Conservation (phyloP, 2,113 vertebrate species). For the Murina feae region DNA sequence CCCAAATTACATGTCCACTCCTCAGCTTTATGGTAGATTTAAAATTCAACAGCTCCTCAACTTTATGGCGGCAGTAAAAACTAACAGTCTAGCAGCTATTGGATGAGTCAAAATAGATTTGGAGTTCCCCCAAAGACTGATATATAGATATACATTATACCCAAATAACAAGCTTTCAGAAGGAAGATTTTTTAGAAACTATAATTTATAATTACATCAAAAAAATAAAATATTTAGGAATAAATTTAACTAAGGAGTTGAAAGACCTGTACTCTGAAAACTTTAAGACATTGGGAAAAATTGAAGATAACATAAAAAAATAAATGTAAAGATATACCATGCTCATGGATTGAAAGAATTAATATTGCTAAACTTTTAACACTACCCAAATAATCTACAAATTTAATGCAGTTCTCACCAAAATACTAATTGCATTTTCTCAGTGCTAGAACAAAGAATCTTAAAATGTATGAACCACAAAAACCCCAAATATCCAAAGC, state of each 20-base stretch:
- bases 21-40: neutral
- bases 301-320: neutral
- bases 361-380: neutral
- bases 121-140: neutral
- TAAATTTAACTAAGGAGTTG: neutral
- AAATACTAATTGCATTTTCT: neutral
- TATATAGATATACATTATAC: neutral
- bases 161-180: neutral
- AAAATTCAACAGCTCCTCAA: neutral
- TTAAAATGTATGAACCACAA: neutral
- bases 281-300: neutral
- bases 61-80: neutral
- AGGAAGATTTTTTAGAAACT: neutral
- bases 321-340: neutral
- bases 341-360: neutral
- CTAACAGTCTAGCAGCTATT: neutral
- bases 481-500: neutral
- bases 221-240: neutral
- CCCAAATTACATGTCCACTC: neutral
- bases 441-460: neutral
- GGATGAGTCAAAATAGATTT: neutral
- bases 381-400: neutral
- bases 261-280: neutral
- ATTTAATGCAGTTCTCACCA: neutral
- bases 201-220: neutral